Percentiles rank a stretch among this genome's conserved stretches.
These are phyloP conservation scores for Chaenocephalus aceratus DNA, from an alignment of 2,113 vertebrate species.

Conservation along the genomic window DNA sequence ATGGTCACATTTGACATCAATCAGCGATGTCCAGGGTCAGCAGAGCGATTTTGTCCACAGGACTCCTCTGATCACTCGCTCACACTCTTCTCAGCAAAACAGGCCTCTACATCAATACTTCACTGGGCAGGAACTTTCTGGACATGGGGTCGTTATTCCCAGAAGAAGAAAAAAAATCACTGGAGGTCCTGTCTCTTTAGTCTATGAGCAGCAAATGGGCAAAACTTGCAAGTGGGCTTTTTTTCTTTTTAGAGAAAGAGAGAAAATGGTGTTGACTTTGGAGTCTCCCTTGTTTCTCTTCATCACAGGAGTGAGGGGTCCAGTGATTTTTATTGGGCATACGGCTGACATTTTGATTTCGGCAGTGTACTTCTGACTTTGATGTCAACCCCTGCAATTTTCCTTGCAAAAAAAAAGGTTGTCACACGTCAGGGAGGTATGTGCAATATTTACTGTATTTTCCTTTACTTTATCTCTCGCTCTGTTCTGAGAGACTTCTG, in stretches of 20 bases:
- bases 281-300: constrained; percentile 85
- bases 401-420: constrained; percentile 60
- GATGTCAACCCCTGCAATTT: constrained; percentile 83
- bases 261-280: constrained; percentile 86
- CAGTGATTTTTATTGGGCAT: constrained; percentile 83
- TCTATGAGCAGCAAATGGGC: constrained; percentile 72
- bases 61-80: constrained; percentile 76
- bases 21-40: constrained; percentile 79
- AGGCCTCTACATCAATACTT: constrained; percentile 78
- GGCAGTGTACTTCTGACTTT: constrained; percentile 77
- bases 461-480: constrained; percentile 24
- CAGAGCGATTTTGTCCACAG: constrained; percentile 68
- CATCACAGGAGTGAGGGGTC: constrained; percentile 83
- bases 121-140: constrained; percentile 79
- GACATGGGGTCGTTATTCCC: constrained; percentile 79
- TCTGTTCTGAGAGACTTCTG: constrained; percentile 50
- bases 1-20: constrained; percentile 77
- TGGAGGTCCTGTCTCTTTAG: constrained; percentile 76
- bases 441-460: constrained; percentile 71
- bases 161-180: constrained; percentile 62
- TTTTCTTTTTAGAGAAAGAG: constrained; percentile 54
- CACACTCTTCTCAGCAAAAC: constrained; percentile 66
- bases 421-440: constrained; percentile 63
- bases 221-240: constrained; percentile 72
- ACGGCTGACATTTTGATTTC: constrained; percentile 82